A percentile compares a stretch with the other conserved stretches of the same genome.
Conservation (phyloP, 1,140 invertebrate genomes). For the Macrostomum lignano region DNA sequence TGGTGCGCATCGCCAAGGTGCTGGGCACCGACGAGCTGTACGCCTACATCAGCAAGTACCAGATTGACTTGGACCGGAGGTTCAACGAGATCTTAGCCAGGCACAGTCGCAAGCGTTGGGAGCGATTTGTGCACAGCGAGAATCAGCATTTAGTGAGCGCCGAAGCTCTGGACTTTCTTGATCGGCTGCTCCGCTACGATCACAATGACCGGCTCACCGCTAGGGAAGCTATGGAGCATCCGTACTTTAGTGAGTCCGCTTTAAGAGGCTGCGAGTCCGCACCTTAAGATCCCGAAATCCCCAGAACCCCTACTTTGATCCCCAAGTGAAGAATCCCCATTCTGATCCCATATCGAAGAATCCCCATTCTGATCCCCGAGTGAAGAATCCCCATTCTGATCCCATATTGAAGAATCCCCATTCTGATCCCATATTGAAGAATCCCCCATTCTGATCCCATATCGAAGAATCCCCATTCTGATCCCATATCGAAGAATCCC, state of each 20-base stretch:
- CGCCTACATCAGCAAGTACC: slow-evolving; percentile 97
- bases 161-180: slow-evolving; percentile 91
- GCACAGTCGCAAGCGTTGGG: slow-evolving; percentile 95
- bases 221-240: slow-evolving; percentile 41
- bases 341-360: no score
- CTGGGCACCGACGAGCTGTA: slow-evolving; percentile 94
- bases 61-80: slow-evolving; percentile 76
- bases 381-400: no score
- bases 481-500: no score
- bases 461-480: no score
- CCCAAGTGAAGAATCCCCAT: no score
- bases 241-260: slow-evolving; percentile 3
- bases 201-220: slow-evolving; percentile 91
- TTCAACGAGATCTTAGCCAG: slow-evolving; percentile 2
- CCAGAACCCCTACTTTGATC: no score
- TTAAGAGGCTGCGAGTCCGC: no score
- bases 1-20: slow-evolving; percentile 96
- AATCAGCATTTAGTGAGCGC: slow-evolving; percentile 93
- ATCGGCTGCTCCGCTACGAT: slow-evolving; percentile 87
- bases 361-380: no score
- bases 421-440: no score
- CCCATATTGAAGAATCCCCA: no score
- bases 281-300: no score
- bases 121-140: slow-evolving; percentile 91
- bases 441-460: no score